A percentile compares a stretch with the other conserved stretches of the same genome.
phyloP scores from a whole-genome alignment of 2,797 vertebrate species.

The Semaprochilodus insignis region DNA sequence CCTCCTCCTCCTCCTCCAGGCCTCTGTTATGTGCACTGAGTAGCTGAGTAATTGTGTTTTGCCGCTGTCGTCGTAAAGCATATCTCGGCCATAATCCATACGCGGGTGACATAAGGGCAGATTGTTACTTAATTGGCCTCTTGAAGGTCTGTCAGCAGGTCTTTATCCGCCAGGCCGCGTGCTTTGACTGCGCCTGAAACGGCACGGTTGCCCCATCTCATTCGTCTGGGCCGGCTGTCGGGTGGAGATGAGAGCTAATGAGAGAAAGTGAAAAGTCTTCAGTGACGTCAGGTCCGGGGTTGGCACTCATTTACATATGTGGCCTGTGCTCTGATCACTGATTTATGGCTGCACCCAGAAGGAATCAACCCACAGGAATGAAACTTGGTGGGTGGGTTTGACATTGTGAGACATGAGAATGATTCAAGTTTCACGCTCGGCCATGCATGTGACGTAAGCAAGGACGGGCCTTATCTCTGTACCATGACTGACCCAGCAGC shows the following conservation, averaged over 20 bases:
- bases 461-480: too few relatives aligned
- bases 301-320: constrained; percentile 59
- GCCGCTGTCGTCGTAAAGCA: constrained; percentile 57
- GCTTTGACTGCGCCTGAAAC: constrained; percentile 57
- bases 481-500: too few relatives aligned
- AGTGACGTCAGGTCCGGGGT: constrained; percentile 56
- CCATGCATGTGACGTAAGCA: too few relatives aligned
- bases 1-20: constrained; percentile 45
- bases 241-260: constrained; percentile 53
- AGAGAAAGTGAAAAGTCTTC: constrained; percentile 58
- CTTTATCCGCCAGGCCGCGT: constrained; percentile 66
- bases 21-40: constrained; percentile 53
- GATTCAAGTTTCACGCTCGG: too few relatives aligned
- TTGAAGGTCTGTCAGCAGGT: constrained; percentile 60
- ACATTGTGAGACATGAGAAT: too few relatives aligned
- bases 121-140: constrained; percentile 70
- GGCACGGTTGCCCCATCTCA: constrained; percentile 56
- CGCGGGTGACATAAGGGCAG: constrained; percentile 68
- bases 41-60: constrained; percentile 69
- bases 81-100: constrained; percentile 68
- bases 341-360: too few relatives aligned
- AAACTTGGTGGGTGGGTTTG: too few relatives aligned
- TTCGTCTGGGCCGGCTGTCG: constrained; percentile 50
- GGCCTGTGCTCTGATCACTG: constrained; percentile 22
- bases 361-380: too few relatives aligned